These are phyloP conservation scores for Lamellibrachia luymesi DNA, from an alignment of 1,140 invertebrate species.

Conservation along the genomic window DNA sequence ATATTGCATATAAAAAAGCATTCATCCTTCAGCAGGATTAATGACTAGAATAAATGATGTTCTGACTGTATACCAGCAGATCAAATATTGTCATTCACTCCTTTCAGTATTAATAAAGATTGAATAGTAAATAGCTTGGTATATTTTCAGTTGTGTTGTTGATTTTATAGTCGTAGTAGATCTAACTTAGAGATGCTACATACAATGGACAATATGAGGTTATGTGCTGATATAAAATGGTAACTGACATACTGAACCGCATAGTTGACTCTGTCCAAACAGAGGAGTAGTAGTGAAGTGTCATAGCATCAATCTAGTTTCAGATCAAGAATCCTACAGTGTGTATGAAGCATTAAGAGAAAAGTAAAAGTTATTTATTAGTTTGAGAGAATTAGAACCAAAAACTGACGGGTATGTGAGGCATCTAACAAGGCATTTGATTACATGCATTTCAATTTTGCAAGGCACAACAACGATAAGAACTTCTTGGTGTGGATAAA, in stretches of 20 bases:
- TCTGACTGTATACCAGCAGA: too few relatives aligned
- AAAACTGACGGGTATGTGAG: background rate
- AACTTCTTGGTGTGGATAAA: conserved; percentile 98
- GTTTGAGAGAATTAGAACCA: background rate
- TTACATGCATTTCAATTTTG: background rate
- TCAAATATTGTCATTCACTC: too few relatives aligned
- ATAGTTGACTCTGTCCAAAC: background rate
- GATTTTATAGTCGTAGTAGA: background rate
- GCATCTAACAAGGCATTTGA: background rate
- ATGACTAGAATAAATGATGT: too few relatives aligned
- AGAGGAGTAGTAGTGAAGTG: background rate
- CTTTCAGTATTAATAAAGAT: background rate
- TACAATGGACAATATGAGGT: background rate
- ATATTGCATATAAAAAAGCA: background rate
- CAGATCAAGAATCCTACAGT: too few relatives aligned
- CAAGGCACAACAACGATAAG: conserved; percentile 89
- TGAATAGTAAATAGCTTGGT: background rate
- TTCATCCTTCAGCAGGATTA: too few relatives aligned
- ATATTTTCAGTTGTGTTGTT: background rate
- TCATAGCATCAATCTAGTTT: background rate
- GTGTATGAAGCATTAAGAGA: background rate
- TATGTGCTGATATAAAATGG: background rate
- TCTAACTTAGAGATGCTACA: background rate
- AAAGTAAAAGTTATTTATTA: background rate
- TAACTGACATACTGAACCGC: background rate